Percentiles rank a stretch among this genome's conserved stretches.
Evolutionary conservation across 1,140 invertebrate genomes (phyloP).

Genomic region (Procambarus virginalis): DNA sequence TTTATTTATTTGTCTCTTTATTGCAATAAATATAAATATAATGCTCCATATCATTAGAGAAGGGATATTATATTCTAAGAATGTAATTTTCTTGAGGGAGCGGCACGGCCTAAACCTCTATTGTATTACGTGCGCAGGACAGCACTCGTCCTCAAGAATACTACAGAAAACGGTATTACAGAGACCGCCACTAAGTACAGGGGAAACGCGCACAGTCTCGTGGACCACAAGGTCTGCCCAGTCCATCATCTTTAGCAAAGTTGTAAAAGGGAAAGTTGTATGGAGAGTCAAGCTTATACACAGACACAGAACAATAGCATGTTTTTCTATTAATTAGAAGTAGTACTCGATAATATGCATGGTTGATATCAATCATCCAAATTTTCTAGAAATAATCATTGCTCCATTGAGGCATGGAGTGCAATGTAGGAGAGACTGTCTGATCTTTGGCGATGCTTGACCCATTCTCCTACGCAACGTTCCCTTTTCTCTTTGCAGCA

Average conservation of each 20-base stretch:
- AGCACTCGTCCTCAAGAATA: slow-evolving; percentile 5
- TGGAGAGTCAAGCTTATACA: slow-evolving; percentile 56
- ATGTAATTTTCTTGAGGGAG: slow-evolving; percentile 18
- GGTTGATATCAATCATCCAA: slow-evolving; percentile 30
- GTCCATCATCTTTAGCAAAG: background rate
- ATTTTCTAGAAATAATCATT: slow-evolving; percentile 14
- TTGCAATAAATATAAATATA: background rate
- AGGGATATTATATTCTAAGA: background rate
- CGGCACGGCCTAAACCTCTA: background rate
- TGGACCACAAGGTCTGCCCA: background rate
- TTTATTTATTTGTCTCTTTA: background rate
- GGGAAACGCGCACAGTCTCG: slow-evolving; percentile 5
- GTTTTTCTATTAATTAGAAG: slow-evolving; percentile 9
- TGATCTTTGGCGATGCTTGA: slow-evolving; percentile 28
- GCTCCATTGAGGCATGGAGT: background rate
- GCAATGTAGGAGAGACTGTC: slow-evolving; percentile 14
- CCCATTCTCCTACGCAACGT: slow-evolving; percentile 49
- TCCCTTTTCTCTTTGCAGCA: slow-evolving; percentile 70
- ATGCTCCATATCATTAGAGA: slow-evolving; percentile 1
- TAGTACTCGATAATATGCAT: background rate
- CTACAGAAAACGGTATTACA: slow-evolving; percentile 20
- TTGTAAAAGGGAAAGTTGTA: slow-evolving; percentile 62
- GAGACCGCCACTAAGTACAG: slow-evolving; percentile 9
- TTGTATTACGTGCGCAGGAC: background rate
- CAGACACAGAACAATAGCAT: slow-evolving; percentile 62